phyloP scores from a whole-genome alignment of 2,888 invertebrate genomes.

The Brachypterus glaber region DNA sequence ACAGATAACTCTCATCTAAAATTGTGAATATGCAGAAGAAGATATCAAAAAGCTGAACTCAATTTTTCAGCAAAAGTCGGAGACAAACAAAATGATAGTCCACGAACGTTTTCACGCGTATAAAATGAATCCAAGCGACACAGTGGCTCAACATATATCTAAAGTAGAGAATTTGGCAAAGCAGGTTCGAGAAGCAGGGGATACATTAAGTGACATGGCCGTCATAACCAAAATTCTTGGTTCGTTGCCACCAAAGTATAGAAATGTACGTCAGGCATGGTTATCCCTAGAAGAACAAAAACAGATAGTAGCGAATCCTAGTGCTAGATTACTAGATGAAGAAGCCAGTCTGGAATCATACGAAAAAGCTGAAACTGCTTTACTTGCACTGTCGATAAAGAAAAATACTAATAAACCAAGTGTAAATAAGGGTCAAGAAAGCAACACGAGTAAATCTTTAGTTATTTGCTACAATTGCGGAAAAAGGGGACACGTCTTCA shows the following conservation, averaged over 20 bases:
- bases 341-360: constrained; percentile 14
- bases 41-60: not conserved
- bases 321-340: constrained; percentile 21
- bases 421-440: constrained; percentile 3
- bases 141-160: not conserved
- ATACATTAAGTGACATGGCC: not conserved
- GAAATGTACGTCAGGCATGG: constrained; percentile 23
- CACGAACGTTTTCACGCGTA: not conserved
- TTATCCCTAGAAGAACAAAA: constrained; percentile 18
- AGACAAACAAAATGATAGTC: not conserved
- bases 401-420: no score
- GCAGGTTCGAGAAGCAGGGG: not conserved
- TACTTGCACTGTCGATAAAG: constrained; percentile 7
- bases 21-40: not conserved
- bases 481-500: constrained; percentile 17
- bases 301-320: constrained; percentile 20
- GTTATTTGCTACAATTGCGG: constrained; percentile 17
- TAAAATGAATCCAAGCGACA: not conserved
- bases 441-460: constrained; percentile 2
- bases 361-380: constrained; percentile 15
- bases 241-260: constrained; percentile 16
- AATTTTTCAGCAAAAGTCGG: not conserved
- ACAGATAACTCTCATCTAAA: not conserved
- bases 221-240: constrained; percentile 20
- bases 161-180: not conserved